Base-by-base conservation (phyloP, 2,113 vertebrate genomes). In the Siphamia tubifer region DNA sequence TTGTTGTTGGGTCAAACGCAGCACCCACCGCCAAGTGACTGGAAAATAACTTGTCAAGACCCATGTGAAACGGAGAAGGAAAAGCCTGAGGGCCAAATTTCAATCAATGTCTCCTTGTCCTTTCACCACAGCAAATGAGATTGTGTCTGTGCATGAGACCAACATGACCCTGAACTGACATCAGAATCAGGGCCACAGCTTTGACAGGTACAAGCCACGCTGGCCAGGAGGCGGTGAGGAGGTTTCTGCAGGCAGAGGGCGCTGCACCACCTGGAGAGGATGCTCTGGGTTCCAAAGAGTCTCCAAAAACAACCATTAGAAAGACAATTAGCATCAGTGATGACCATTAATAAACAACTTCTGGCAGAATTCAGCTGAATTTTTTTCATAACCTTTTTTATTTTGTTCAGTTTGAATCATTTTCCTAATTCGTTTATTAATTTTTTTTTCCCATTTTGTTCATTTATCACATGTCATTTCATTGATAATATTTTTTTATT, bases 21-120 rank as follows among this genome's bases (percentile, higher is more conserved):
- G 39, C 70, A 64, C 54, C 87, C 73, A 62, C 79, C 69, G 44
- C 74, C 31, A 48, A 75, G 81, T 68, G 40, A 81, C 85, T 81
- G 80, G 83, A 86, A 90, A 91, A 91, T 79, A 91, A 92, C 86
- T 88, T 86, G 89, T 91, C 89, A 87, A 81, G 83, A 80, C 68
- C 74, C 67, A 71, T 88, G 89, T 87, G 89, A 90, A 89, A 81
- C 82, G 52, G 88, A 81, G 80, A 89, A 82, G 78, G 70, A 82
- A 90, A 89, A 75, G 81, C 87, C 87, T 38, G 43, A 74, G 90
- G 92, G 88, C 71, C 48, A 77, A 81, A 91, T 92, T 89, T 92
- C 89, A 91, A 91, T 93, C 92, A 92, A 91, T 91, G 91, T 94
- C 92, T 92, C 86, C 88, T 92, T 90, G 92, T 94, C 87, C 84